These are phyloP conservation scores for Thymelicus acteon DNA, from an alignment of 2,888 invertebrate species.

Conservation along the genomic window DNA sequence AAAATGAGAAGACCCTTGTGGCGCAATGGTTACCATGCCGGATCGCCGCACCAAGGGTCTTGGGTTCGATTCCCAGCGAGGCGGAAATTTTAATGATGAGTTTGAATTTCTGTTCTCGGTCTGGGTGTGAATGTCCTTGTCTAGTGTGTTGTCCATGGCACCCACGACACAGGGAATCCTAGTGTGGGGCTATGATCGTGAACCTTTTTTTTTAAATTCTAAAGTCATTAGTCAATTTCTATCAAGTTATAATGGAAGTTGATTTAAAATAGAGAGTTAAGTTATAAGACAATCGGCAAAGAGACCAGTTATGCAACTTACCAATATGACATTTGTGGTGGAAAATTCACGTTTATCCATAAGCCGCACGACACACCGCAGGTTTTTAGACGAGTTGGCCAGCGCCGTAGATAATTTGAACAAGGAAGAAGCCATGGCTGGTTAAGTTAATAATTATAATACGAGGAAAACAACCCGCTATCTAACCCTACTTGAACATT, in stretches of 20 bases:
- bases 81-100: no score
- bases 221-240: no score
- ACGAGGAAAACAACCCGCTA: constrained; percentile 11
- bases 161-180: no score
- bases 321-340: constrained; percentile 70
- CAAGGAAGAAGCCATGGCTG: constrained; percentile 71
- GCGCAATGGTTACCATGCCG: no score
- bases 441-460: constrained; percentile 29
- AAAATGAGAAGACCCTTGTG: no score
- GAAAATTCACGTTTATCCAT: constrained; percentile 65
- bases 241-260: background rate
- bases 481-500: background rate
- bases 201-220: no score
- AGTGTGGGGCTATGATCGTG: no score
- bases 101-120: no score
- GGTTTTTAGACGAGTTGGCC: constrained; percentile 62
- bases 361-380: constrained; percentile 62
- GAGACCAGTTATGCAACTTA: constrained; percentile 77
- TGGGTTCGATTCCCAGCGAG: no score
- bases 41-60: no score
- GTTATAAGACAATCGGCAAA: background rate
- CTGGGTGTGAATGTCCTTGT: no score
- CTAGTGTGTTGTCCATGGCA: no score
- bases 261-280: background rate
- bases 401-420: constrained; percentile 67